phyloP scores from a whole-genome alignment of 2,888 invertebrate genomes.

The Cheilosia vernalis region DNA sequence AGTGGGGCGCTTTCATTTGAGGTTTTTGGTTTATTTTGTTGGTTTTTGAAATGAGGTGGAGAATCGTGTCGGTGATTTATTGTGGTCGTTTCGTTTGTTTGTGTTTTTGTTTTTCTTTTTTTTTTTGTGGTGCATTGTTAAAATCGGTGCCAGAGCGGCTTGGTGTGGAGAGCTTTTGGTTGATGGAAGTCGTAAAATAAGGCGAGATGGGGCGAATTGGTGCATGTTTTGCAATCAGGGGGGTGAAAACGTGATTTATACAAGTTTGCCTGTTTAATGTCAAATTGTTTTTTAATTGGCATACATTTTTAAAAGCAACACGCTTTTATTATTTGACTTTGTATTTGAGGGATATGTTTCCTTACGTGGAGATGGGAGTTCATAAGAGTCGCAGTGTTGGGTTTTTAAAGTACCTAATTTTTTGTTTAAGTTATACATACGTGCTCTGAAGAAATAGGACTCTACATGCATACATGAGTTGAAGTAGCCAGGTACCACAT shows the following conservation, averaged over 20 bases:
- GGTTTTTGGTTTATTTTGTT: conserved; percentile 26
- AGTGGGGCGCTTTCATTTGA: conserved; percentile 49
- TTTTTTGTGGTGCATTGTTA: conserved; percentile 1
- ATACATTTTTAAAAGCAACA: neutral
- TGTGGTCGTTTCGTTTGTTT: conserved; percentile 10
- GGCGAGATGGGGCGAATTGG: neutral
- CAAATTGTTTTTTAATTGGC: conserved; percentile 32
- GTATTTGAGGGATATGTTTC: no score
- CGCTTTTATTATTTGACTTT: neutral
- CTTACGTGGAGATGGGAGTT: no score
- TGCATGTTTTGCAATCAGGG: conserved; percentile 4
- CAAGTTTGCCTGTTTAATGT: conserved; percentile 27
- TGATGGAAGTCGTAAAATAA: neutral
- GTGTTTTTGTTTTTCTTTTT: no score
- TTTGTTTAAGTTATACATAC: no score
- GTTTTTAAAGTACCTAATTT: no score
- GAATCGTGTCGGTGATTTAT: conserved; percentile 46
- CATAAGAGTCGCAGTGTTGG: no score
- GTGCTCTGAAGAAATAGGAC: no score
- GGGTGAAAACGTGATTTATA: conserved; percentile 34
- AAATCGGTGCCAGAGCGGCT: neutral
- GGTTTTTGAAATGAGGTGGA: conserved; percentile 33
- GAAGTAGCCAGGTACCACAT: no score
- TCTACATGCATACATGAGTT: no score
- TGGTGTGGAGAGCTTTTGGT: neutral